Conservation (phyloP, 2,113 vertebrate species). For the Leptocoma aspasia region DNA sequence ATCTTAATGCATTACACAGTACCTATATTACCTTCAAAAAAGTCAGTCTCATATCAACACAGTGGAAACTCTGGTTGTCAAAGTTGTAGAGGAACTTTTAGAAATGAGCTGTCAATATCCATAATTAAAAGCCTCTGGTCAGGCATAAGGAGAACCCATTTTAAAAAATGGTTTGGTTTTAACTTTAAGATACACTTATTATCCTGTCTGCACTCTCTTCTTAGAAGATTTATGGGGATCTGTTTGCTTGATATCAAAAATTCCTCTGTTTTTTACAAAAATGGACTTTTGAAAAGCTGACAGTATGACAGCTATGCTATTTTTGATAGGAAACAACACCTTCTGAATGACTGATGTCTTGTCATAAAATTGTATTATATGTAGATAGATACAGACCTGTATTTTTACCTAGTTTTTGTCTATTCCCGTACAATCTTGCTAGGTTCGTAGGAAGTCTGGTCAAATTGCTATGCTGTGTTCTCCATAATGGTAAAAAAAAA, state of each 20-base stretch:
- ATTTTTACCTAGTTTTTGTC: not conserved
- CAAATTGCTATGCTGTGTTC: not conserved
- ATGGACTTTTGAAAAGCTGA: not conserved
- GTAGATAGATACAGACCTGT: not conserved
- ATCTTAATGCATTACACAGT: conserved; percentile 55
- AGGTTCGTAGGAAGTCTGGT: not conserved
- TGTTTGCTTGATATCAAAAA: not conserved
- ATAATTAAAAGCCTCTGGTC: not conserved
- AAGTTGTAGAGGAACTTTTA: conserved; percentile 38
- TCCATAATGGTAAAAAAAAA: not conserved
- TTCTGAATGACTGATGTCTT: not conserved
- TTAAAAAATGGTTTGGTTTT: not conserved
- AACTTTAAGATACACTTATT: not conserved
- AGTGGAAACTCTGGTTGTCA: conserved; percentile 28
- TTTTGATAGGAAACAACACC: not conserved
- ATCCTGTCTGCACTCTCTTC: not conserved
- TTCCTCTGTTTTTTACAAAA: not conserved
- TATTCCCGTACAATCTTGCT: not conserved
- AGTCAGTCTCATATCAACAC: conserved; percentile 52
- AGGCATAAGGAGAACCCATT: not conserved
- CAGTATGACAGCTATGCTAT: fast-evolving
- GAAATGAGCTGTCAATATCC: not conserved
- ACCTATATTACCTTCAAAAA: conserved; percentile 49
- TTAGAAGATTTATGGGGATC: not conserved
- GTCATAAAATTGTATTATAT: not conserved